Evolutionary conservation across 2,888 invertebrate genomes (phyloP).

Genomic region (Papilio elwesi): DNA sequence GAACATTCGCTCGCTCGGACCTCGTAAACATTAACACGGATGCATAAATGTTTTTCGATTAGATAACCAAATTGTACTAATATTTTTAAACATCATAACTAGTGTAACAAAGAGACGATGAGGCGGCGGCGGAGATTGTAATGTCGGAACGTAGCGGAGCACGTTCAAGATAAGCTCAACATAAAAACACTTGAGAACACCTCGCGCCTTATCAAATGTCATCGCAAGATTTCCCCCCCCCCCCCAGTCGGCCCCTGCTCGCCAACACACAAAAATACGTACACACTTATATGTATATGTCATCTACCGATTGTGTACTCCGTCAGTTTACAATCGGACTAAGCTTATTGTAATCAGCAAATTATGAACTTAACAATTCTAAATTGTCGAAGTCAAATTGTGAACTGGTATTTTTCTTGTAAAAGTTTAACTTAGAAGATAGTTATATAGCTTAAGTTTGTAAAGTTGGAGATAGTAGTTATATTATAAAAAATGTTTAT

Average conservation of each 20-base stretch:
- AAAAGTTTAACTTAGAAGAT: too few relatives aligned
- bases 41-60: too few relatives aligned
- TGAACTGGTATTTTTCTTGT: too few relatives aligned
- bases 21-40: too few relatives aligned
- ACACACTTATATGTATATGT: background rate
- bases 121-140: background rate
- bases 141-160: slow-evolving; percentile 6
- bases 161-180: slow-evolving; percentile 32
- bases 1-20: background rate
- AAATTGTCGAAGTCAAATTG: too few relatives aligned
- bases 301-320: background rate
- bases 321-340: background rate
- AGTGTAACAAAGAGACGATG: background rate
- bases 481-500: too few relatives aligned
- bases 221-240: background rate
- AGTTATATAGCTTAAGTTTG: too few relatives aligned
- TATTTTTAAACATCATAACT: background rate
- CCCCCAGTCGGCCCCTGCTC: background rate
- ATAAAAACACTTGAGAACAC: slow-evolving; percentile 28
- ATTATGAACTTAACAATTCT: too few relatives aligned
- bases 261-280: background rate
- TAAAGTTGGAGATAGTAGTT: too few relatives aligned
- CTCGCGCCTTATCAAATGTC: slow-evolving; percentile 15
- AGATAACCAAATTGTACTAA: background rate
- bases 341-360: too few relatives aligned